phyloP scores from a whole-genome alignment of 2,888 invertebrate genomes.

The Timema podura region DNA sequence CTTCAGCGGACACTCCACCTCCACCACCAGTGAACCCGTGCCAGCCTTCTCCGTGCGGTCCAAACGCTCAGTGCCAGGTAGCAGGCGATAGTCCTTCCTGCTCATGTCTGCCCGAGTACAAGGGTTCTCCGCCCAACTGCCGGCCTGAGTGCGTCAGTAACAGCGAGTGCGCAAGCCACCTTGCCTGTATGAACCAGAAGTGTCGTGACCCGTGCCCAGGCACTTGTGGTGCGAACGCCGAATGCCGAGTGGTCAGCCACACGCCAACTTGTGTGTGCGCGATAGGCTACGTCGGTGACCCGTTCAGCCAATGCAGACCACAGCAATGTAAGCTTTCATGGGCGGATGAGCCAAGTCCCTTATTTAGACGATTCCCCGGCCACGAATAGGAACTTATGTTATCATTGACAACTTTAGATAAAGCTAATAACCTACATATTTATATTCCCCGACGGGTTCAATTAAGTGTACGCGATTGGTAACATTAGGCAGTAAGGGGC shows the following conservation, averaged over 20 bases:
- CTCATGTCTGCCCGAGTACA: slow-evolving; percentile 64
- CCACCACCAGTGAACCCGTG: slow-evolving; percentile 51
- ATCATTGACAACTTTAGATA: too few relatives aligned
- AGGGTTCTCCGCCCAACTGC: slow-evolving; percentile 66
- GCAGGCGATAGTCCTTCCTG: slow-evolving; percentile 55
- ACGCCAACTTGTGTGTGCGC: slow-evolving; percentile 42
- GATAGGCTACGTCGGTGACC: slow-evolving; percentile 42
- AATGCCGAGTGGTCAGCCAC: slow-evolving; percentile 43
- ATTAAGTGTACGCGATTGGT: too few relatives aligned
- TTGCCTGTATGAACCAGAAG: slow-evolving; percentile 41
- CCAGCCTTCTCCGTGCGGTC: slow-evolving; percentile 65
- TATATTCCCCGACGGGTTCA: background rate
- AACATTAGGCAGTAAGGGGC: too few relatives aligned
- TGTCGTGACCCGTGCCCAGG: slow-evolving; percentile 44
- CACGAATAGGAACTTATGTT: too few relatives aligned
- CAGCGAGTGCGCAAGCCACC: slow-evolving; percentile 39
- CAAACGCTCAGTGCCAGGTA: slow-evolving; percentile 69
- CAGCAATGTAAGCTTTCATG: slow-evolving; percentile 25
- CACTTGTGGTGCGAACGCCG: slow-evolving; percentile 43
- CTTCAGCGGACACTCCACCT: slow-evolving; percentile 22
- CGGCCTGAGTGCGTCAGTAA: slow-evolving; percentile 58
- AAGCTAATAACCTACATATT: too few relatives aligned
- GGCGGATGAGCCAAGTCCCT: too few relatives aligned
- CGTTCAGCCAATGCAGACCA: slow-evolving; percentile 38
- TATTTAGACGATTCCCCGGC: too few relatives aligned